Percentiles rank a stretch among this genome's conserved stretches.
phyloP scores from a whole-genome alignment of 37 sponge, comb jelly and placozoan genomes.

The Chondrosia reniformis region DNA sequence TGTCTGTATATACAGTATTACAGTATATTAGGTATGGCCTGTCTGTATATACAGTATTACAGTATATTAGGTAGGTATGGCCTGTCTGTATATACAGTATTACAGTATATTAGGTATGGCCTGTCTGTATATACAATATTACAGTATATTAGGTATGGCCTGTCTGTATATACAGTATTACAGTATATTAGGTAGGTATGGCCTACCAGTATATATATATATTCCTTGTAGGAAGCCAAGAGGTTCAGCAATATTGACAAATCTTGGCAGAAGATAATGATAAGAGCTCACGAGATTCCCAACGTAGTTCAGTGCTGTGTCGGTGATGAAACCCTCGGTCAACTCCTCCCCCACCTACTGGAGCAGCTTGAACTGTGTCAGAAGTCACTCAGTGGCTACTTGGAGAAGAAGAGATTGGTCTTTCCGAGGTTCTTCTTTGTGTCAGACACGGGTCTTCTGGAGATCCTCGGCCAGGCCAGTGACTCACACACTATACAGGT shows the following conservation, averaged over 20 bases:
- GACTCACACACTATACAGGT: slow-evolving; percentile 96
- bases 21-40: no score
- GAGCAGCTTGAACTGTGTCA: slow-evolving; percentile 99
- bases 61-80: no score
- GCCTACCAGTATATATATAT: not conserved
- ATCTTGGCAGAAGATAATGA: slow-evolving; percentile 99
- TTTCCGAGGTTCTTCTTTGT: slow-evolving; percentile 99
- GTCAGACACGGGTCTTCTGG: slow-evolving; percentile 96
- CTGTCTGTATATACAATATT: no score
- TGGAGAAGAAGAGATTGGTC: slow-evolving; percentile 98
- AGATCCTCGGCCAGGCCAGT: slow-evolving; percentile 97
- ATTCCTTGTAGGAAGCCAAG: slow-evolving; percentile 93
- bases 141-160: no score
- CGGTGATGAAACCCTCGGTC: slow-evolving; percentile 97
- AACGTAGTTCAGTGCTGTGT: slow-evolving; percentile 97
- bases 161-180: no score
- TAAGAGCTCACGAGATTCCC: slow-evolving; percentile 90
- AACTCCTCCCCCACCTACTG: slow-evolving; percentile 95
- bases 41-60: no score
- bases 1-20: no score
- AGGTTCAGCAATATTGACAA: slow-evolving; percentile 97
- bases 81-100: no score
- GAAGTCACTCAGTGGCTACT: slow-evolving; percentile 97
- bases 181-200: no score
- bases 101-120: no score